A percentile compares a stretch with the other conserved stretches of the same genome.
Evolutionary conservation across 2,888 invertebrate species (phyloP).

Genomic region (Notodromas monacha): DNA sequence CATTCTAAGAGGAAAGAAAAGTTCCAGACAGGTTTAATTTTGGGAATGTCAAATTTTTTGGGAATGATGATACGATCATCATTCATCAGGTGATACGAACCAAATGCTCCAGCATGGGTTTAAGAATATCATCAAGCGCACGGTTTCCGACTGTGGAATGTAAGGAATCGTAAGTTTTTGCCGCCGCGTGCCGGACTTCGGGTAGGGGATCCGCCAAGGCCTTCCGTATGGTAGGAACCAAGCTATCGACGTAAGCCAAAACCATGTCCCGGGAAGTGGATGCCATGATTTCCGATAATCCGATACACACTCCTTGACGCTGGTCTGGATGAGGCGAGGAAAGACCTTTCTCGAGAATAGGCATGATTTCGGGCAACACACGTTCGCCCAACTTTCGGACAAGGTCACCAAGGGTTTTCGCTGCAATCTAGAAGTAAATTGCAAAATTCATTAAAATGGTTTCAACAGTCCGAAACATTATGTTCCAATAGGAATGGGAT

Average conservation of each 20-base stretch:
- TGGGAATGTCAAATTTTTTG: too few relatives aligned
- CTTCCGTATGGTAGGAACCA: conserved; percentile 48
- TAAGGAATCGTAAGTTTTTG: conserved; percentile 78
- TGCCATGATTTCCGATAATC: conserved; percentile 83
- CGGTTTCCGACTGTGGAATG: conserved; percentile 71
- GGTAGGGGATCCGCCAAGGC: conserved; percentile 74
- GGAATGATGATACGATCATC: background rate
- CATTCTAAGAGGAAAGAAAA: too few relatives aligned
- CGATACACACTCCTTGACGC: conserved; percentile 91
- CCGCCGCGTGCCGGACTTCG: conserved; percentile 69
- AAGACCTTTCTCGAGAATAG: conserved; percentile 71
- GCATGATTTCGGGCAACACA: conserved; percentile 87
- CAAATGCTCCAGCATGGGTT: conserved; percentile 47
- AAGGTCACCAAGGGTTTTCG: conserved; percentile 75
- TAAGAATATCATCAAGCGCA: conserved; percentile 84
- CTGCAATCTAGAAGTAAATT: conserved; percentile 32
- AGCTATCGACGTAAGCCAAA: conserved; percentile 48
- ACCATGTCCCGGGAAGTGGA: conserved; percentile 85
- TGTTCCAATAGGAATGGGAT: background rate
- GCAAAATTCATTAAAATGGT: too few relatives aligned
- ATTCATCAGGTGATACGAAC: conserved; percentile 15
- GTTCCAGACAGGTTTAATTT: too few relatives aligned
- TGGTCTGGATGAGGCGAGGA: conserved; percentile 71
- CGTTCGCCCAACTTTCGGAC: conserved; percentile 89
- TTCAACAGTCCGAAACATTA: conserved; percentile 1